A percentile compares a stretch with the other conserved stretches of the same genome.
Evolutionary conservation across 2,113 vertebrate genomes (phyloP).

Genomic region (Hoplias malabaricus): DNA sequence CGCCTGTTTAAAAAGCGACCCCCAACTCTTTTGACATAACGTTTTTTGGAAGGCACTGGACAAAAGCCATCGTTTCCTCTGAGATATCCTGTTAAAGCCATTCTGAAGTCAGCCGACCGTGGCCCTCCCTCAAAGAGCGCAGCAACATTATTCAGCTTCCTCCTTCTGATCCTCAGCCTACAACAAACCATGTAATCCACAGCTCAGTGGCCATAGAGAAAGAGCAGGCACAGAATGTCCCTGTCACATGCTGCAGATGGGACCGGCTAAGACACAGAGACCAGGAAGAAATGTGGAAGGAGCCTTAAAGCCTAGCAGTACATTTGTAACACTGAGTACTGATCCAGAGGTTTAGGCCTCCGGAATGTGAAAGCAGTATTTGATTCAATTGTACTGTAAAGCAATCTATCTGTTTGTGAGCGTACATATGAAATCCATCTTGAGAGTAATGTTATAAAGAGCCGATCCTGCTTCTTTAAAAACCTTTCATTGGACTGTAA

Average conservation of each 20-base stretch:
- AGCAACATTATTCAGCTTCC: conserved; percentile 80
- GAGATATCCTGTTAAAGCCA: conserved; percentile 80
- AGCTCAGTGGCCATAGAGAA: conserved; percentile 79
- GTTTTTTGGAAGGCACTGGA: conserved; percentile 64
- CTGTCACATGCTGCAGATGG: conserved; percentile 51
- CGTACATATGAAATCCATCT: not conserved
- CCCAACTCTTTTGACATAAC: conserved; percentile 71
- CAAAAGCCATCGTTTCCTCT: conserved; percentile 79
- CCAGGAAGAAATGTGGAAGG: conserved; percentile 25
- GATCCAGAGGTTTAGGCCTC: conserved; percentile 11
- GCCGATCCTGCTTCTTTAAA: not conserved
- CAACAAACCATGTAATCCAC: conserved; percentile 79
- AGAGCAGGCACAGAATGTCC: conserved; percentile 72
- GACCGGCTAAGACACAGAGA: conserved; percentile 26
- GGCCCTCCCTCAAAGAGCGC: conserved; percentile 73
- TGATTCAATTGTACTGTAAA: not conserved
- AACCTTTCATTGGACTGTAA: too few species aligned
- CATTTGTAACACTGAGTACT: conserved; percentile 14
- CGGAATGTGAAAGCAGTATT: not conserved
- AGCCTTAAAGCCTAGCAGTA: not conserved
- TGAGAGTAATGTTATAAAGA: not conserved
- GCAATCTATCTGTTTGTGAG: not conserved
- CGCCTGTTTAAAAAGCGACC: conserved; percentile 73
- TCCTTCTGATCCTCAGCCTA: conserved; percentile 77
- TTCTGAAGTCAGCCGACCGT: conserved; percentile 75